Evolutionary conservation across 1,140 invertebrate species (phyloP), one percentile per base, ranked within the genome.

Genomic region (Sesamia nonagrioides): DNA sequence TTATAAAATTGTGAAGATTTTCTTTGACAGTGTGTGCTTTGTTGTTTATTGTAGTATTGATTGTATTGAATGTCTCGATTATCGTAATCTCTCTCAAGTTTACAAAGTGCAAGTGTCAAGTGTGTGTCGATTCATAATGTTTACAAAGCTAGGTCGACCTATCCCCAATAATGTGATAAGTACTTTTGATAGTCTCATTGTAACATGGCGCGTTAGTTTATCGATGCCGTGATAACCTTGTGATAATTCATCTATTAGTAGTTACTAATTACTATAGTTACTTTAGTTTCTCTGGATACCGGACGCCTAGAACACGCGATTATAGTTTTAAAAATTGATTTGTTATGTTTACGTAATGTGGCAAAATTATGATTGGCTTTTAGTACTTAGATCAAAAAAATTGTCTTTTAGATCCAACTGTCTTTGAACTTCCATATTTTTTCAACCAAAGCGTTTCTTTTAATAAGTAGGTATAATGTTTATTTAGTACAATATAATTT

Each of bases 241-340:
- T 92, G 92, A 90, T 94, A 89, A 52, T 84, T 86, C 86, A 86
- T 89, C 75, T 80, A 78, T 68, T 78, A 80, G 76, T 58, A 27
- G 35, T 73, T 54, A 68, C 78, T 71, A 27, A 45, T 73, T 54
- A 68, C 78, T 71, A 42, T 75, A 60, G 77, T 84, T 89, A 85
- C 82, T 84, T 68, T 86, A 87, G 86, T 89, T 90, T 88, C 83
- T 86, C 84, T 85, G 84, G 81, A 81, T 68, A 82, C 86, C 86
- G 85, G 86, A 91, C 91, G 88, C 86, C 82, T 94, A 91, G 93
- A 93, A 94, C 93, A 94, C 92, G 93, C 93, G 93, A 94, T 92
- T 69, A 82, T 85, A 78, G 79, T 58, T 79, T 66, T 56, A 73
- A 72, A 80, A 80, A 79, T 81, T 66, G n/a, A 40, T 45, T 68